These are phyloP conservation scores for Clanis bilineata DNA, from an alignment of 2,888 invertebrate genomes.

Conservation along the genomic window DNA sequence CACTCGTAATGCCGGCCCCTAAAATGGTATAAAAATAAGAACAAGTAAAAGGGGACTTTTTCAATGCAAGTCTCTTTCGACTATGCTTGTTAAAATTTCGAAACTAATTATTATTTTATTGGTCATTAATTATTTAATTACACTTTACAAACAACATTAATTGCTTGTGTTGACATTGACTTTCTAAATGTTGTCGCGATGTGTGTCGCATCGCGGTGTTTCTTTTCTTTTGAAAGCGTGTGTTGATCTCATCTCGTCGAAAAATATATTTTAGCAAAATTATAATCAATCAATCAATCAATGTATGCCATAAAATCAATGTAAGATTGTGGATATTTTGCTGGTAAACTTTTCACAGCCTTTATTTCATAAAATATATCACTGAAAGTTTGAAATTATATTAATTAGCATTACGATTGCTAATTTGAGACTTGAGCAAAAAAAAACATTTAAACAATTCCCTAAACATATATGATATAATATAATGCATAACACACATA, in stretches of 20 bases:
- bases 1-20: background rate
- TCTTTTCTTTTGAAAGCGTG: background rate
- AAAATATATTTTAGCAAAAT: no score
- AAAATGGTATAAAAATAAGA: background rate
- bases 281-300: no score
- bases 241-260: background rate
- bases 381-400: no score
- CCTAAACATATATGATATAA: no score
- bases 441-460: no score
- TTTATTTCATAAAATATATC: no score
- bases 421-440: no score
- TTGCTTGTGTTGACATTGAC: background rate
- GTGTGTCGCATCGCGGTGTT: background rate
- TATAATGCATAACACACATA: no score
- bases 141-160: background rate
- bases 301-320: no score
- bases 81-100: background rate
- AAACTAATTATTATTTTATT: constrained; percentile 10
- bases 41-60: constrained; percentile 1
- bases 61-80: background rate
- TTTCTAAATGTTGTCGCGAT: background rate
- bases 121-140: constrained; percentile 2
- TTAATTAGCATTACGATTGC: no score
- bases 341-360: no score
- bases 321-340: no score